Evolutionary conservation across 2,888 invertebrate genomes (phyloP).

Genomic region (Macrosoma leucophasiata): DNA sequence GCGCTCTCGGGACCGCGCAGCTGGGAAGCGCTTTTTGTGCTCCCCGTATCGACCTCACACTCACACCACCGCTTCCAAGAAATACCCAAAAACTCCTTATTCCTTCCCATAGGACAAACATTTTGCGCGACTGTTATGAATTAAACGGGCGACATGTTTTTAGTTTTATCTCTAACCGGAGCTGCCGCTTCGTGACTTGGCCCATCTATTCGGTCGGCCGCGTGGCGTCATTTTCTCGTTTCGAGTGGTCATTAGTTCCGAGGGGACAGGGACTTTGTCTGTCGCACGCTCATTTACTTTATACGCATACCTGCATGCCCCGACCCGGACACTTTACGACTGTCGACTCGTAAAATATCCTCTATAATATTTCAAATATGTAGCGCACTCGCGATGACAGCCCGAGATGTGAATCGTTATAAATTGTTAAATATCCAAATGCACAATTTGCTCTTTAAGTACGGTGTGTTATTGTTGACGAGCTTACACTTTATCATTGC

Average conservation of each 20-base stretch:
- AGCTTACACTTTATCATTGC: conserved; percentile 36
- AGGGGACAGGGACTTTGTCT: conserved; percentile 54
- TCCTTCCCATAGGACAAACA: too few relatives aligned
- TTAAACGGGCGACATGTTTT: conserved; percentile 22
- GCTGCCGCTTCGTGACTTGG: conserved; percentile 56
- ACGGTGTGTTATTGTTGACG: conserved; percentile 7
- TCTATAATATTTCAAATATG: too few relatives aligned
- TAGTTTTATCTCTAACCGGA: conserved; percentile 35
- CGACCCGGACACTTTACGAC: conserved; percentile 29
- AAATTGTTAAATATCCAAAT: too few relatives aligned
- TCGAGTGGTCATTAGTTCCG: conserved; percentile 69
- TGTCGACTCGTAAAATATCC: too few relatives aligned
- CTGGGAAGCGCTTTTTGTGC: conserved; percentile 57
- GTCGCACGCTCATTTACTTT: conserved; percentile 59
- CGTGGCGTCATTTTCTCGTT: conserved; percentile 63
- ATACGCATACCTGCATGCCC: conserved; percentile 45
- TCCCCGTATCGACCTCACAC: conserved; percentile 8
- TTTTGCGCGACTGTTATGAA: conserved; percentile 25
- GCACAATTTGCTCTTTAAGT: too few relatives aligned
- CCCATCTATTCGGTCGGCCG: conserved; percentile 49
- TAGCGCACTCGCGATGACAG: too few relatives aligned
- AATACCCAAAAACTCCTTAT: conserved; percentile 14
- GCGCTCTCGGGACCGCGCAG: conserved; percentile 54
- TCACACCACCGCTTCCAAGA: conserved; percentile 25
- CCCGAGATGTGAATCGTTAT: too few relatives aligned